Evolutionary conservation across 2,888 invertebrate species (phyloP).

Genomic region (Trisateles emortualis): DNA sequence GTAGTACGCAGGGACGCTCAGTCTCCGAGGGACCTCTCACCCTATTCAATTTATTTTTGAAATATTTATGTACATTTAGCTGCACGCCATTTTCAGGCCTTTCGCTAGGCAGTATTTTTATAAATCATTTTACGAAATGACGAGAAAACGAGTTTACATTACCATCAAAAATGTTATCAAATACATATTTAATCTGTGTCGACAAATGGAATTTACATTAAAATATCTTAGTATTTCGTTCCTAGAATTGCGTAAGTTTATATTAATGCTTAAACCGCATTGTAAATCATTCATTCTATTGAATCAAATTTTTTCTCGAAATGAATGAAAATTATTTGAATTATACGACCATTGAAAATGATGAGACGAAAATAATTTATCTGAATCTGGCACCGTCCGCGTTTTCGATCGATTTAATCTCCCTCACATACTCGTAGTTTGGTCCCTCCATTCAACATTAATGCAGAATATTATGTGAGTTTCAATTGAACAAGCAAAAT

Average conservation of each 20-base stretch:
- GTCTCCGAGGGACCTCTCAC: constrained; percentile 20
- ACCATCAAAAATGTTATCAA: not conserved
- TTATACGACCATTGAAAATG: constrained; percentile 12
- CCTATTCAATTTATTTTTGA: constrained; percentile 60
- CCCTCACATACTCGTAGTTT: no score
- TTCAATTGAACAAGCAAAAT: no score
- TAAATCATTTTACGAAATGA: constrained; percentile 56
- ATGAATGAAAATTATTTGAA: constrained; percentile 17
- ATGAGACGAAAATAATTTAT: constrained; percentile 21
- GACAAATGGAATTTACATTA: not conserved
- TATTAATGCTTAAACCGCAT: constrained; percentile 1
- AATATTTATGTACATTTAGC: constrained; percentile 66
- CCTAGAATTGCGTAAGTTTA: constrained; percentile 4
- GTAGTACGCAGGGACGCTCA: not conserved
- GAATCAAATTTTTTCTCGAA: constrained; percentile 21
- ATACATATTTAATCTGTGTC: not conserved
- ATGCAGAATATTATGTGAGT: no score
- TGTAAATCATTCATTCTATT: constrained; percentile 24
- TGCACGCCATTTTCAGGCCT: constrained; percentile 51
- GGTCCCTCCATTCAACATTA: no score
- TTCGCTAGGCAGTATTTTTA: constrained; percentile 43
- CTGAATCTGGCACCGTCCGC: constrained; percentile 20
- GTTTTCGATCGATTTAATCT: no score
- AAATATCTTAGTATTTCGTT: not conserved
- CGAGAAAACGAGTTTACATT: constrained; percentile 46